Conservation (phyloP, 2,888 invertebrate species). For the Torymus aiolomorphi region DNA sequence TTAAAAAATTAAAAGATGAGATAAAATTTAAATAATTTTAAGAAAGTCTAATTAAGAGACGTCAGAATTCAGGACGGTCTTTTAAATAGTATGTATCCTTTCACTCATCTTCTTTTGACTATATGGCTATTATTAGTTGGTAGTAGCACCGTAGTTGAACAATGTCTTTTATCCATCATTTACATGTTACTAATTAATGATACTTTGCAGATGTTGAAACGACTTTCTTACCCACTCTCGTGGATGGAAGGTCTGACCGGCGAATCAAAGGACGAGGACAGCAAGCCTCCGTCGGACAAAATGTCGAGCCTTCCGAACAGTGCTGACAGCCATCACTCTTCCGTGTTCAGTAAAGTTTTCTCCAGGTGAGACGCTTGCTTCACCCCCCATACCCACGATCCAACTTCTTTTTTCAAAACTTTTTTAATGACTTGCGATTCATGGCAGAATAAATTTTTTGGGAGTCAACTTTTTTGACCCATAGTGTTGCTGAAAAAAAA, state of each 20-base stretch:
- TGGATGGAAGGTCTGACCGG: slow-evolving; percentile 94
- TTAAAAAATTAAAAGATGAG: too few relatives aligned
- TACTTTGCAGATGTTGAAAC: slow-evolving; percentile 86
- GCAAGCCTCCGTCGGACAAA: slow-evolving; percentile 79
- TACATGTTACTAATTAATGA: slow-evolving; percentile 24
- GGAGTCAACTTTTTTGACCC: slow-evolving; percentile 15
- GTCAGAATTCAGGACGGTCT: background rate
- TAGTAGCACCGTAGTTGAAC: background rate
- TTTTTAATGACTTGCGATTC: slow-evolving; percentile 21
- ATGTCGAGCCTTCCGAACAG: slow-evolving; percentile 79
- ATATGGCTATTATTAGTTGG: slow-evolving; percentile 12
- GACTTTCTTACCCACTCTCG: slow-evolving; percentile 92
- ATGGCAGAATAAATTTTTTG: slow-evolving; percentile 17
- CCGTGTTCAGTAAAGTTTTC: slow-evolving; percentile 93
- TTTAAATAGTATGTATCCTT: background rate
- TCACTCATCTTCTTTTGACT: too few relatives aligned
- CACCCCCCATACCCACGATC: background rate
- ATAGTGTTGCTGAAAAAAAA: slow-evolving; percentile 43
- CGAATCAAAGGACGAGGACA: slow-evolving; percentile 80
- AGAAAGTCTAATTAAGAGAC: background rate
- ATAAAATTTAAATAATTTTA: background rate
- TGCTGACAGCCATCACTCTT: slow-evolving; percentile 82
- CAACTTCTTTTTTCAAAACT: slow-evolving; percentile 34
- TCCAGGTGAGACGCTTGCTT: slow-evolving; percentile 81
- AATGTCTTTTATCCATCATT: background rate